phyloP scores from a whole-genome alignment of 2,113 vertebrate species.

The Poeciliopsis retropinna region DNA sequence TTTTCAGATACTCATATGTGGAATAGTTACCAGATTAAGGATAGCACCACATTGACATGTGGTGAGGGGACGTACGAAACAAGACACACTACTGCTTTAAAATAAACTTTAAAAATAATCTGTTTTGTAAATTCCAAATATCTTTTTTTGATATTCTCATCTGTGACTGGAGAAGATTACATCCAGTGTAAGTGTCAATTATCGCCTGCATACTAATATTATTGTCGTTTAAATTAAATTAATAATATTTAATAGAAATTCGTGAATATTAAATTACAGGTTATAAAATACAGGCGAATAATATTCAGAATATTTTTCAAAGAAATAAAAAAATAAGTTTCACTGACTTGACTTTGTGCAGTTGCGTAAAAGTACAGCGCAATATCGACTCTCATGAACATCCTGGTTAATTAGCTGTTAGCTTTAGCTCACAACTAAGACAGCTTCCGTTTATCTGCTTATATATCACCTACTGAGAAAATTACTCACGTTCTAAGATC shows the following conservation, averaged over 20 bases:
- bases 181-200: background rate
- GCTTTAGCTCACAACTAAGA: background rate
- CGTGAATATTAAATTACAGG: too few species aligned
- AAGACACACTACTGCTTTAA: too few species aligned
- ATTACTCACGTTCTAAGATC: background rate
- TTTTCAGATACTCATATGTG: too few species aligned
- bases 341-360: background rate
- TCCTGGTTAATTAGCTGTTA: background rate
- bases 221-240: background rate
- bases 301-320: too few species aligned
- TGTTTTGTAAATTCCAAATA: too few species aligned
- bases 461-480: background rate
- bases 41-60: too few species aligned
- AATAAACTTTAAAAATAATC: too few species aligned
- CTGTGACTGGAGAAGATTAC: background rate
- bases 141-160: too few species aligned
- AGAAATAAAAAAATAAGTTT: background rate
- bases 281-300: too few species aligned
- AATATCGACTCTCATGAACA: conserved; percentile 16
- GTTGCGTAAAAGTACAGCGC: conserved; percentile 31
- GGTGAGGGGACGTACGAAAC: too few species aligned
- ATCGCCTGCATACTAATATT: background rate
- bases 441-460: background rate
- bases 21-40: too few species aligned
- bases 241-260: background rate